Conservation (phyloP, 1,140 invertebrate species). For the Drosophila funebris region DNA sequence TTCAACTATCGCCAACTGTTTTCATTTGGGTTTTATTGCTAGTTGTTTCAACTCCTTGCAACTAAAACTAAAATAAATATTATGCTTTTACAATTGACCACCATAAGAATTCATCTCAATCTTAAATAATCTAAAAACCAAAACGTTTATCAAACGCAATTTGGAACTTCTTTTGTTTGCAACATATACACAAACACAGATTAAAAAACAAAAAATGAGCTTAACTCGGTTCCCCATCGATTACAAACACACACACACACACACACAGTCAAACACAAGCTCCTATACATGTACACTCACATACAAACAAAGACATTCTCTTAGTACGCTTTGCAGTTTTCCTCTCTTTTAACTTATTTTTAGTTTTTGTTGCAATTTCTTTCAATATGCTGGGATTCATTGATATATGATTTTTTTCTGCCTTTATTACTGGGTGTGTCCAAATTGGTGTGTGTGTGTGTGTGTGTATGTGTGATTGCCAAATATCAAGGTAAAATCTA, state of each 20-base stretch:
- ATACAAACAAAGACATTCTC: background rate
- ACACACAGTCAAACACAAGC: background rate
- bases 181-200: background rate
- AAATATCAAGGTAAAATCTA: conserved; percentile 44
- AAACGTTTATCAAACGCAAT: background rate
- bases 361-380: conserved; percentile 32
- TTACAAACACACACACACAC: conserved; percentile 2
- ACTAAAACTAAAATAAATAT: background rate
- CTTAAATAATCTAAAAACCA: conserved; percentile 8
- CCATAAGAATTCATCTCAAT: background rate
- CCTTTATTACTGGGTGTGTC: background rate
- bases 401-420: conserved; percentile 27
- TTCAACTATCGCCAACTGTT: too few relatives aligned
- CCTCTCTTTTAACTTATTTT: conserved; percentile 15
- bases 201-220: background rate
- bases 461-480: conserved; percentile 7
- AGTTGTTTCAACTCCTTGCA: background rate
- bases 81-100: background rate
- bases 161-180: background rate
- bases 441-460: background rate
- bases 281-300: background rate
- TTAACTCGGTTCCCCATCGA: background rate
- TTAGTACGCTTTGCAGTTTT: background rate
- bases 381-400: conserved; percentile 32
- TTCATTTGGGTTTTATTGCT: background rate